Evolutionary conservation across 2,888 invertebrate species (phyloP).

Genomic region (Oxyteleia sp.): DNA sequence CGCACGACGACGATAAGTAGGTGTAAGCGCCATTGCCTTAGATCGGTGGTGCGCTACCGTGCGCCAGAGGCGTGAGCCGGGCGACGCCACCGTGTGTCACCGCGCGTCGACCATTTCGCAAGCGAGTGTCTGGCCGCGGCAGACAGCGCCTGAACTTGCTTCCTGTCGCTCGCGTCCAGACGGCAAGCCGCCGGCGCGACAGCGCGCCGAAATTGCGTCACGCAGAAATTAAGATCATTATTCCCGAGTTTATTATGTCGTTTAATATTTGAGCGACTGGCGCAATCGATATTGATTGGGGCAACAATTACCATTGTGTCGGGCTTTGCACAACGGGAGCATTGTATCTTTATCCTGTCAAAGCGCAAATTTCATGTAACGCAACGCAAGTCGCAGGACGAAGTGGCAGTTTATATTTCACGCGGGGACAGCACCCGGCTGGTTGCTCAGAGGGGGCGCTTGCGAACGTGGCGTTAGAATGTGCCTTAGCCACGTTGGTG

Average conservation of each 20-base stretch:
- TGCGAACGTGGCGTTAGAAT: no score
- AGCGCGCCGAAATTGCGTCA: conserved; percentile 37
- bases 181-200: conserved; percentile 6
- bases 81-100: conserved; percentile 64
- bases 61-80: conserved; percentile 54
- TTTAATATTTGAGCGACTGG: conserved; percentile 56
- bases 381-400: conserved; percentile 1
- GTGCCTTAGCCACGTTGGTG: no score
- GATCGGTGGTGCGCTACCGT: conserved; percentile 61
- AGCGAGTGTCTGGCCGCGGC: conserved; percentile 60
- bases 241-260: conserved; percentile 45
- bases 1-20: conserved; percentile 55
- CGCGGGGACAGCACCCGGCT: no score
- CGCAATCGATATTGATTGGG: conserved; percentile 57
- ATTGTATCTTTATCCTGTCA: conserved; percentile 57
- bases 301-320: conserved; percentile 61
- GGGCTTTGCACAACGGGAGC: conserved; percentile 43
- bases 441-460: no score
- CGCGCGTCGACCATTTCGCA: conserved; percentile 57
- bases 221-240: conserved; percentile 55
- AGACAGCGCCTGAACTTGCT: conserved; percentile 67
- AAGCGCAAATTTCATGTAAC: conserved; percentile 25
- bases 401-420: no score
- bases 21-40: conserved; percentile 70
- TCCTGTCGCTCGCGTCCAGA: conserved; percentile 18